These are phyloP conservation scores for Habroteleia sp. DNA, from an alignment of 2,888 invertebrate genomes.

Conservation along the genomic window DNA sequence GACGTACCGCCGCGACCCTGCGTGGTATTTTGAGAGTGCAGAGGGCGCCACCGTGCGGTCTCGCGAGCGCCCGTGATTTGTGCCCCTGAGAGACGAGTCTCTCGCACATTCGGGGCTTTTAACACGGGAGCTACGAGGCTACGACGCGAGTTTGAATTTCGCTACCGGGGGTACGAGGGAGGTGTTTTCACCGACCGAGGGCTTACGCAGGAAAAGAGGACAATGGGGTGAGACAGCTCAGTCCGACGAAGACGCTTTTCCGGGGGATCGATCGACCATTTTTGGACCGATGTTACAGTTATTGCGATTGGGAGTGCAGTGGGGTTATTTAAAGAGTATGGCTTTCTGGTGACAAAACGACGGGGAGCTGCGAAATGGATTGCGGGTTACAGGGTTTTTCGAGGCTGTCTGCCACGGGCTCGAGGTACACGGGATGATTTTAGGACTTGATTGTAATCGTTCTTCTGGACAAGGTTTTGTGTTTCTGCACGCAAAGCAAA, in stretches of 20 bases:
- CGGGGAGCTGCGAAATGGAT: slow-evolving; percentile 7
- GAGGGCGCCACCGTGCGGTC: slow-evolving; percentile 50
- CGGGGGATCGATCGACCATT: slow-evolving; percentile 56
- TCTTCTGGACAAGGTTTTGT: slow-evolving; percentile 18
- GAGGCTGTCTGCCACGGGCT: not conserved
- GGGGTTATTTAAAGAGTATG: slow-evolving; percentile 57
- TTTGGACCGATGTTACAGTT: slow-evolving; percentile 59
- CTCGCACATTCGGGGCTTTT: slow-evolving; percentile 45
- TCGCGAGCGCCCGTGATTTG: slow-evolving; percentile 51
- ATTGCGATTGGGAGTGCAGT: slow-evolving; percentile 54
- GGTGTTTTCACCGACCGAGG: not conserved
- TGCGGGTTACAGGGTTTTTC: slow-evolving; percentile 2
- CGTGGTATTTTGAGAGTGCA: slow-evolving; percentile 50
- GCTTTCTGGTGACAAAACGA: slow-evolving; percentile 45
- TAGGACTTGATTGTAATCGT: slow-evolving; percentile 14
- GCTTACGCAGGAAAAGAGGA: not conserved
- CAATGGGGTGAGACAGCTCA: slow-evolving; percentile 9
- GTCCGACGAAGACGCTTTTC: slow-evolving; percentile 29
- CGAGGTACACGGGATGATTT: slow-evolving; percentile 12
- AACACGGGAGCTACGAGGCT: slow-evolving; percentile 37
- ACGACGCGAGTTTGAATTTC: slow-evolving; percentile 34
- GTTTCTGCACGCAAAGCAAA: slow-evolving; percentile 2
- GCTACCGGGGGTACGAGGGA: slow-evolving; percentile 1
- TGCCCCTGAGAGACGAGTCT: slow-evolving; percentile 49
- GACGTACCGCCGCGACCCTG: slow-evolving; percentile 47